Evolutionary conservation across 2,797 vertebrate genomes (phyloP).

Genomic region (Scolopax rusticola): DNA sequence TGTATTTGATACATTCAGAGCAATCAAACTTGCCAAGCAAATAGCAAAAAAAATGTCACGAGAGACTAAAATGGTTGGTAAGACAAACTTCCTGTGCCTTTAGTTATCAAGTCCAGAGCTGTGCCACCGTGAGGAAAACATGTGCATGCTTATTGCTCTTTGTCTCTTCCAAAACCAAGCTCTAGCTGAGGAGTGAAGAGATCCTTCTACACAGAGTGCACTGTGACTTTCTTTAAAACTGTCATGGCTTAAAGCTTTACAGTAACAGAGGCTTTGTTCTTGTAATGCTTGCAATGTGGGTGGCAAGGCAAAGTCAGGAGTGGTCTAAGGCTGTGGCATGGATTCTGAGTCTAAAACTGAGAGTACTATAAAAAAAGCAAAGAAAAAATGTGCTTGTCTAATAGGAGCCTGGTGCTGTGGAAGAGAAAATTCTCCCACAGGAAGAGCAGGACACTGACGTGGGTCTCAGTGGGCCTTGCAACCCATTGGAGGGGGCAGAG

Average conservation of each 20-base stretch:
- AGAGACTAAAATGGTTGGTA: neutral
- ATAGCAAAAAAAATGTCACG: neutral
- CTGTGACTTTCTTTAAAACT: slow-evolving; percentile 2
- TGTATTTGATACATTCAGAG: neutral
- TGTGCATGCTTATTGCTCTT: neutral
- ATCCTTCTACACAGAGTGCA: neutral
- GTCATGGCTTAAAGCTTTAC: slow-evolving; percentile 11
- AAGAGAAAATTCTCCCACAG: neutral
- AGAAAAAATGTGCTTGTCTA: slow-evolving; percentile 43
- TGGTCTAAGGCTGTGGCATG: neutral
- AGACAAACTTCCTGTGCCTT: neutral
- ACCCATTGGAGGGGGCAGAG: neutral
- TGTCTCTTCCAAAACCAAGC: neutral
- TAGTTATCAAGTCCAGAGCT: neutral
- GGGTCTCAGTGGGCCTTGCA: neutral
- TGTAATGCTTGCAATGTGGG: slow-evolving; percentile 41
- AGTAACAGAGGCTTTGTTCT: slow-evolving; percentile 63
- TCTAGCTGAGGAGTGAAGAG: neutral
- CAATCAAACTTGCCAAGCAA: neutral
- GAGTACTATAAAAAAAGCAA: slow-evolving; percentile 22
- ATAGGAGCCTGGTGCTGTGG: neutral
- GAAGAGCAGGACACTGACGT: neutral
- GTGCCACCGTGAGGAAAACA: neutral
- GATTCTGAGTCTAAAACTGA: slow-evolving; percentile 9
- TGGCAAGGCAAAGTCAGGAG: slow-evolving; percentile 53